Conservation (phyloP, 2,888 invertebrate genomes). For the Lacanobia wlatinum region DNA sequence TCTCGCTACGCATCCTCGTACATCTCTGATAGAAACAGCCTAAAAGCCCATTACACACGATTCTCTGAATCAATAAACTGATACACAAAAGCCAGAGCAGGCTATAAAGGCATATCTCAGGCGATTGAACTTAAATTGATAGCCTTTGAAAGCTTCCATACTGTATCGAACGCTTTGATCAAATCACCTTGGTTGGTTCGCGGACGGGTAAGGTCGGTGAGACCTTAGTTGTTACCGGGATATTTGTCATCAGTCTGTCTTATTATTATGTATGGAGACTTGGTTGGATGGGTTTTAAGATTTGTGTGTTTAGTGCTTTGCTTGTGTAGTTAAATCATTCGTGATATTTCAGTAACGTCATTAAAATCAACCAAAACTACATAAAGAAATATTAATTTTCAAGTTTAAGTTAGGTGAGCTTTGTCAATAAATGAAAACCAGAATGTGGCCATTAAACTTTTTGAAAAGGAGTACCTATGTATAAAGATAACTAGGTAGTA, state of each 20-base stretch:
- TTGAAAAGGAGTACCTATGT: too few relatives aligned
- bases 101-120: slow-evolving; percentile 40
- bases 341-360: too few relatives aligned
- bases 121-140: slow-evolving; percentile 61
- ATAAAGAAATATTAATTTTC: too few relatives aligned
- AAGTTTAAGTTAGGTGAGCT: too few relatives aligned
- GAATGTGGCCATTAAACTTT: too few relatives aligned
- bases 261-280: slow-evolving; percentile 39
- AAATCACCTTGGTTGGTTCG: slow-evolving; percentile 44
- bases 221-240: slow-evolving; percentile 42
- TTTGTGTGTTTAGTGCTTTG: background rate
- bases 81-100: slow-evolving; percentile 47
- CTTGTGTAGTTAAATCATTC: too few relatives aligned
- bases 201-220: slow-evolving; percentile 47
- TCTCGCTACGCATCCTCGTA: too few relatives aligned
- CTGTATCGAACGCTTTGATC: slow-evolving; percentile 55
- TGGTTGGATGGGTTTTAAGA: background rate
- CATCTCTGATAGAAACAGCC: too few relatives aligned
- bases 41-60: slow-evolving; percentile 26
- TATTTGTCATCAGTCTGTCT: slow-evolving; percentile 48
- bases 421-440: too few relatives aligned
- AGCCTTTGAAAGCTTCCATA: slow-evolving; percentile 44
- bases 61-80: slow-evolving; percentile 51
- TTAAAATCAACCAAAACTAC: too few relatives aligned
- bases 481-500: too few relatives aligned